These are phyloP conservation scores for Drosophila demipolita DNA, from an alignment of 2,888 invertebrate genomes.

Conservation along the genomic window DNA sequence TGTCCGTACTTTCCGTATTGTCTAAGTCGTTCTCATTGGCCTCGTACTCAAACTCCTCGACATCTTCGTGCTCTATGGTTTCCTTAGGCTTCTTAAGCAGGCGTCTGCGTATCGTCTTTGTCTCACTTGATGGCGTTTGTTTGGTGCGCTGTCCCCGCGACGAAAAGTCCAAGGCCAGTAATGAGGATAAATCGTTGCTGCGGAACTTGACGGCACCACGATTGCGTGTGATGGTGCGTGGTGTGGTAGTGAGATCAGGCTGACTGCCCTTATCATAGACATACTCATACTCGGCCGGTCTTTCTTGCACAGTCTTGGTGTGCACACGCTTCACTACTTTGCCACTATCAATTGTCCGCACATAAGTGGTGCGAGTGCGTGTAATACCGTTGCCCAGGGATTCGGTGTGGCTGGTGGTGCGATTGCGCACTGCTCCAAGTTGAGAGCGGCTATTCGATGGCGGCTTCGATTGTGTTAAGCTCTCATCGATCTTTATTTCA, in stretches of 20 bases:
- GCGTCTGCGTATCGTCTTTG: conserved; percentile 62
- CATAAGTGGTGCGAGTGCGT: conserved; percentile 60
- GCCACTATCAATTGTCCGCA: conserved; percentile 61
- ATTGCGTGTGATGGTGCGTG: conserved; percentile 61
- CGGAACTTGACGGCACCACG: conserved; percentile 77
- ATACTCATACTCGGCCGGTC: conserved; percentile 70
- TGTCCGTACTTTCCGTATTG: neutral
- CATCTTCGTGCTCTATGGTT: conserved; percentile 63
- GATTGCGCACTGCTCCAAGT: conserved; percentile 43
- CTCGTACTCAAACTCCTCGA: conserved; percentile 64
- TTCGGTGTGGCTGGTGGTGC: conserved; percentile 58
- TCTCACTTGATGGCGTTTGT: conserved; percentile 41
- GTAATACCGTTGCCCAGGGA: conserved; percentile 56
- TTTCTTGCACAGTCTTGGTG: conserved; percentile 67
- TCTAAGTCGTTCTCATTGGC: conserved; percentile 41
- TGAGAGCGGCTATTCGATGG: conserved; percentile 9
- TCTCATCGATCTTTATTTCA: neutral
- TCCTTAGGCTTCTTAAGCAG: conserved; percentile 68
- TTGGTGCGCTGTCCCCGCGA: conserved; percentile 49
- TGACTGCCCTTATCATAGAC: conserved; percentile 63
- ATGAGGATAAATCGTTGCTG: conserved; percentile 80
- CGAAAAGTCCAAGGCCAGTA: conserved; percentile 79
- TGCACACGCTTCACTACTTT: conserved; percentile 69
- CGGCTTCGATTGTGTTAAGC: neutral
- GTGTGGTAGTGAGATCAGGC: conserved; percentile 60